Evolutionary conservation across 2,113 vertebrate genomes (phyloP).

Genomic region (Melanerpes aurifrons): DNA sequence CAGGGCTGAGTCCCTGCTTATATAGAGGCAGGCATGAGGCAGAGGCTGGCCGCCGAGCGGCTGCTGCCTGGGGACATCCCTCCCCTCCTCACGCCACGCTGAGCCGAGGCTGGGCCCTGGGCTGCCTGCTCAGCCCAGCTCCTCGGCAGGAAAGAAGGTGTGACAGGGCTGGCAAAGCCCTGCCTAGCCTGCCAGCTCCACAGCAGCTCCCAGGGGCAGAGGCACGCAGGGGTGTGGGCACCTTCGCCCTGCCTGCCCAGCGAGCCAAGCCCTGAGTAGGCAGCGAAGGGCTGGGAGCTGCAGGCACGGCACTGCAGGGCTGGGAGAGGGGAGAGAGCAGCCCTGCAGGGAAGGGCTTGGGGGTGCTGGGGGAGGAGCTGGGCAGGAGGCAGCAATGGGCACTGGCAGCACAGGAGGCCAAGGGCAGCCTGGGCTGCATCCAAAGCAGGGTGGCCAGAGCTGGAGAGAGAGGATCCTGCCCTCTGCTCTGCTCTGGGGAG

Average conservation of each 20-base stretch:
- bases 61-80: neutral
- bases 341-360: too few species aligned
- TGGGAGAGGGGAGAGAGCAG: too few species aligned
- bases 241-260: rapidly evolving
- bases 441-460: too few species aligned
- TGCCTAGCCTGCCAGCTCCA: neutral
- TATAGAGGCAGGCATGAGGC: neutral
- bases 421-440: too few species aligned
- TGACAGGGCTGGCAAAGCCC: neutral
- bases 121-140: neutral
- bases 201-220: neutral
- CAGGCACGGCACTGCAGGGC: neutral
- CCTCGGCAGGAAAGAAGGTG: neutral
- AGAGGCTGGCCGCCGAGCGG: neutral
- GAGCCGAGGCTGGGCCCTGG: neutral
- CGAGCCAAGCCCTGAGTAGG: neutral
- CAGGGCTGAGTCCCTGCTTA: neutral
- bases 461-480: too few species aligned
- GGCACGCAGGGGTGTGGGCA: neutral
- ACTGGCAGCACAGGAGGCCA: too few species aligned
- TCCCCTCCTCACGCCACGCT: neutral
- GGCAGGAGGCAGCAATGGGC: too few species aligned
- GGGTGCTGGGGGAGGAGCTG: too few species aligned
- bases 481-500: too few species aligned
- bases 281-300: neutral